Base-by-base conservation (phyloP, 2,113 vertebrate species). In the Aphelocoma coerulescens region DNA sequence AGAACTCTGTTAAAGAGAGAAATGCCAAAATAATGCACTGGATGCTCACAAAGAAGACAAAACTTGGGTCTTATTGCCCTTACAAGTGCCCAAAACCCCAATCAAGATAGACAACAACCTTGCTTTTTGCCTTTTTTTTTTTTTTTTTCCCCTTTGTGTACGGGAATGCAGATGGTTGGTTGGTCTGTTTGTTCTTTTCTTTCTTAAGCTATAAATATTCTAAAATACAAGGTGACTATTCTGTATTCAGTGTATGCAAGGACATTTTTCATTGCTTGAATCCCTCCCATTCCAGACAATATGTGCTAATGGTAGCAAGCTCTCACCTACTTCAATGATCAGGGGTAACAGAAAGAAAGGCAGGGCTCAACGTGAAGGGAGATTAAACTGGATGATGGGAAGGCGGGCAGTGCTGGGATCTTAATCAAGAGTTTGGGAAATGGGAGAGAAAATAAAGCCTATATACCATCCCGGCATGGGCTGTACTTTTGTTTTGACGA, bases 401-500 rank as follows among this genome's bases (percentile, higher is more conserved):
- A 74, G 28, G 26, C 0, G 2, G 30, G 21, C 22, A 48, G 28
- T 5, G 13, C 27, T 66, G 37, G 26, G 11, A n/a, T 37, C 35
- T 37, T 66, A 17, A 69, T 32, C 13, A 16, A 16, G 21, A 55
- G 6, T 22, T 20, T n/a, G 27, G 62, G 46, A 57, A 67, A 41
- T 0, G 2, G 39, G 19, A 51, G 17, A 61, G 18, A 35, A 57
- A 43, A 10, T 35, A 24, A 52, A 44, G 16, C 27, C 46, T 9
- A 0, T 8, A 16, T 1, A 28, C 12, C 2, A 8, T 5, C 6
- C 6, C 2, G 8, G 32, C 21, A n/a, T 1, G 11, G 22, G 46
- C 15, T 3, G 9, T 20, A 33, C 0, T 4, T 17, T 21, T 12
- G 8, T 26, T 72, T 46, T 55, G 23, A 15, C 27, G 2, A 4